Conservation (phyloP, 2,888 invertebrate genomes). For the Sinopyrophorus schimmeli region DNA sequence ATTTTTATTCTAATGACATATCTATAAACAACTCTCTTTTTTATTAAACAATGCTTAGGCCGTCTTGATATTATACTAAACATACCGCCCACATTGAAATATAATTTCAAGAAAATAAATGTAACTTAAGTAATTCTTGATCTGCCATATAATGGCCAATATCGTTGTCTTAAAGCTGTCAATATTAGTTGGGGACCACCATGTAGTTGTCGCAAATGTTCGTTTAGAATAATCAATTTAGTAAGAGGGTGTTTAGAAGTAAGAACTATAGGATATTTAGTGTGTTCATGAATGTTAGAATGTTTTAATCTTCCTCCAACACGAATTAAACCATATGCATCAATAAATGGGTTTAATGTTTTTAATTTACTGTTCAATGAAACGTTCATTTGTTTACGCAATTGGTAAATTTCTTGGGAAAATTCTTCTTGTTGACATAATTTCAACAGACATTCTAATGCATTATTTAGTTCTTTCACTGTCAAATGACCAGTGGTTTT, state of each 20-base stretch:
- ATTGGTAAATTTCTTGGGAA: not conserved
- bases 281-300: constrained; percentile 16
- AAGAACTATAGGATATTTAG: constrained; percentile 31
- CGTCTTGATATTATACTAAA: too few relatives aligned
- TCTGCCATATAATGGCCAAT: constrained; percentile 37
- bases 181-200: constrained; percentile 31
- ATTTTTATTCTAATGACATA: too few relatives aligned
- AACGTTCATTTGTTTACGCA: too few relatives aligned
- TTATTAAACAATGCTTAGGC: too few relatives aligned
- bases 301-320: constrained; percentile 32
- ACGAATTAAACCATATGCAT: constrained; percentile 18
- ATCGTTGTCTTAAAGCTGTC: constrained; percentile 26
- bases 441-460: not conserved
- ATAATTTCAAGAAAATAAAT: too few relatives aligned
- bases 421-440: not conserved
- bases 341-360: constrained; percentile 1
- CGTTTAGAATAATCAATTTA: constrained; percentile 20
- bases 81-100: too few relatives aligned
- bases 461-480: not conserved
- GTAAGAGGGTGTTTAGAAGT: constrained; percentile 28
- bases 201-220: constrained; percentile 27
- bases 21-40: too few relatives aligned
- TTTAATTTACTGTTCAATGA: constrained; percentile 1
- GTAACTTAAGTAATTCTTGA: too few relatives aligned
- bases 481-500: not conserved